Conservation (phyloP, 2,113 vertebrate species). For the Daphoenositta chrysoptera region DNA sequence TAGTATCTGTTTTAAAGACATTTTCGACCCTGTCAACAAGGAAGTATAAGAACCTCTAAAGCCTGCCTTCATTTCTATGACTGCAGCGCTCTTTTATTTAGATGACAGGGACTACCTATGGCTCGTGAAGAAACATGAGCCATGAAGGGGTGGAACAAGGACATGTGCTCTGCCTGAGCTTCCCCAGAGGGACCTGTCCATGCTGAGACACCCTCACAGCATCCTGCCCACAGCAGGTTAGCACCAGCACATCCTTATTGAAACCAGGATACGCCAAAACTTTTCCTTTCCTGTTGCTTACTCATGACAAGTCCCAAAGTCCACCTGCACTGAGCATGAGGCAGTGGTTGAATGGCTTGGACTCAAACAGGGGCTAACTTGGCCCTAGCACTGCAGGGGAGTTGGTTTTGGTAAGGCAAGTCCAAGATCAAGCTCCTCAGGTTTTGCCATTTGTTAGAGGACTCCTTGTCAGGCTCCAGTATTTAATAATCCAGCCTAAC, state of each 20-base stretch:
- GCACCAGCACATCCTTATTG: not conserved
- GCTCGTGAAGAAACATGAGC: not conserved
- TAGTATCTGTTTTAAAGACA: not conserved
- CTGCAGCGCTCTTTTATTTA: not conserved
- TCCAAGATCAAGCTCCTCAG: not conserved
- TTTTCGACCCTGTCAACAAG: not conserved
- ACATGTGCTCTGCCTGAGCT: not conserved
- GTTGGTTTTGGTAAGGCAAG: not conserved
- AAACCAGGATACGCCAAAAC: not conserved
- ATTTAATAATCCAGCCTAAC: not conserved
- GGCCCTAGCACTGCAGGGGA: not conserved
- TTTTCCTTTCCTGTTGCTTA: not conserved
- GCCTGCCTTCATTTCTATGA: not conserved
- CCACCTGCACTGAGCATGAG: not conserved
- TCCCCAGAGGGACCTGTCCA: not conserved
- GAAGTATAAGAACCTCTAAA: not conserved
- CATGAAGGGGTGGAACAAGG: not conserved
- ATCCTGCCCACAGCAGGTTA: not conserved
- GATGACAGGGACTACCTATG: not conserved
- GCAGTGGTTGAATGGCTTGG: not conserved
- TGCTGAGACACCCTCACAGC: rapidly evolving
- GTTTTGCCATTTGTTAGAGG: not conserved
- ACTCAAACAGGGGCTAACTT: not conserved
- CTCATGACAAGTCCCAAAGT: not conserved
- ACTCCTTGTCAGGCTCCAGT: not conserved